Base-by-base conservation (phyloP, 2,888 invertebrate species). In the Archips crataeganus region DNA sequence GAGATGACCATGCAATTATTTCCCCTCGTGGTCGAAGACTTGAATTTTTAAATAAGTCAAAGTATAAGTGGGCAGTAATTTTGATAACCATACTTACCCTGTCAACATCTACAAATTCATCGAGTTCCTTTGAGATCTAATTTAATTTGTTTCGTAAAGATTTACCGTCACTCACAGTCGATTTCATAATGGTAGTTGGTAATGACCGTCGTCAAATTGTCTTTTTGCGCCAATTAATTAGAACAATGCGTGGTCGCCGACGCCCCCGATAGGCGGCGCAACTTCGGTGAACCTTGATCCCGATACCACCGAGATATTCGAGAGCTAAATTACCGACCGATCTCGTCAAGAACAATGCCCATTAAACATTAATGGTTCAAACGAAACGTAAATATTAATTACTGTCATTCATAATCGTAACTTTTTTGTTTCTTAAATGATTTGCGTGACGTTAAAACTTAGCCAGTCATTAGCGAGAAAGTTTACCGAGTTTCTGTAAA, bases 191-290 rank as follows among this genome's bases (percentile, higher is more conserved):
- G 13, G 34, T 11, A 13, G 11, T 59, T 68, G 23, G 47, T 57
- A 67, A 62, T 47, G 36, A 63, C 23, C 57, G 57, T n/a, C 39
- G 39, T 59, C 57, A 2, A 49, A 68, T 32, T 9, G 63, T 57
- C 59, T 54, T 73, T 73, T 73, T 73, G 63, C 59, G 32, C n/a
- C 9, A 64, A 64, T 69, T 73, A 49, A 74, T 74, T 69, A 65
- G 15, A 70, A 65, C 60, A 74, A 65, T 65, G 64, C 65, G 70
- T 70, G 36, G 51, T 47, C 8, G 54, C 45, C 49, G 64, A 57
- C 69, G 73, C 73, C 74, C 51, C 59, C 42, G 32, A 57, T 67
- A 2, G 6, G 34, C 34, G 42, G 5, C 49, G 59, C 32, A 64
- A 70, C 9, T 39, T 49, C 49, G 47, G 36, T 13, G 34, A 64